These are phyloP conservation scores for Balaenoptera acutorostrata DNA, from an alignment of 2,113 vertebrate genomes.

Conservation along the genomic window DNA sequence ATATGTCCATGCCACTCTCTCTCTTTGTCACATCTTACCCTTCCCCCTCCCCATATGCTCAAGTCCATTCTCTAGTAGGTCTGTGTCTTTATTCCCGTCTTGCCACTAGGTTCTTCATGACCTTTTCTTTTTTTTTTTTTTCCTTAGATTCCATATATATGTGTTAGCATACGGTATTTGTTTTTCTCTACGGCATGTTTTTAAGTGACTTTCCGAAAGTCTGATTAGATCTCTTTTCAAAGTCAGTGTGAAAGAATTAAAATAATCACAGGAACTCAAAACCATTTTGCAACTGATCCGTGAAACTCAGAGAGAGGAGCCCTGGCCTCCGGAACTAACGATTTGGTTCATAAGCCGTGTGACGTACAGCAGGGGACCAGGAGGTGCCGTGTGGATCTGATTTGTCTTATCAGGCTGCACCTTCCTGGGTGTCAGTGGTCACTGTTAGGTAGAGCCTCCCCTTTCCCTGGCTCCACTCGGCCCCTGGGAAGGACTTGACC, in stretches of 20 bases:
- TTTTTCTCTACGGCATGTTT: no score
- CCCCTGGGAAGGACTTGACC: neutral
- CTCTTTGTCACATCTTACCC: no score
- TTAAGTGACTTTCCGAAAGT: neutral
- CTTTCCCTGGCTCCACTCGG: neutral
- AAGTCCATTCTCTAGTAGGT: no score
- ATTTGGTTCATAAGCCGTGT: neutral
- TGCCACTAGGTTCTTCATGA: no score
- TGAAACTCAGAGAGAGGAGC: neutral
- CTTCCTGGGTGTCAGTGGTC: no score
- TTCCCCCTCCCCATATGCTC: no score
- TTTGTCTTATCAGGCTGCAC: neutral
- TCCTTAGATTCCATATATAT: no score
- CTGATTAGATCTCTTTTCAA: neutral
- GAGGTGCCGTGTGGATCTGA: no score
- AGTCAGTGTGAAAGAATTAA: neutral
- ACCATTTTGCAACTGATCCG: neutral
- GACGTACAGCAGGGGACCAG: rapidly evolving
- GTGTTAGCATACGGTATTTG: no score
- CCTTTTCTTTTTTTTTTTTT: no score
- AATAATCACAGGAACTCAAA: neutral
- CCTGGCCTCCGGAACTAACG: neutral
- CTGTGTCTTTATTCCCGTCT: no score
- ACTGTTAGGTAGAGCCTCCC: neutral
- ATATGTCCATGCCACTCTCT: no score